phyloP scores from a whole-genome alignment of 2,888 invertebrate genomes.

The Molorchus minor region DNA sequence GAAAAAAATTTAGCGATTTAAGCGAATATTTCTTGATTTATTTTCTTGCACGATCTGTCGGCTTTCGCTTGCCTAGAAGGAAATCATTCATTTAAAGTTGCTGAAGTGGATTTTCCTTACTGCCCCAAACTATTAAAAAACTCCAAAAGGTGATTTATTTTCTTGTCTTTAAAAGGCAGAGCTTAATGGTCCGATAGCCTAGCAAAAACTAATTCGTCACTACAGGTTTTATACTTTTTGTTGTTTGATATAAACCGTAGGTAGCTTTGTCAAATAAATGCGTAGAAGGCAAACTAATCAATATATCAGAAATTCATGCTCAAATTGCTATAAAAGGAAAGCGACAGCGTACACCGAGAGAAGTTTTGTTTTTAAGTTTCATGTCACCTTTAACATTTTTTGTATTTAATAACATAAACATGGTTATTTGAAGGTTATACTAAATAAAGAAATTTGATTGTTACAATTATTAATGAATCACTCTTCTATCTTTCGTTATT shows the following conservation, averaged over 20 bases:
- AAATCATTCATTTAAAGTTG: constrained; percentile 21
- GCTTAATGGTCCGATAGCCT: constrained; percentile 15
- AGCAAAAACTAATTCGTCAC: constrained; percentile 22
- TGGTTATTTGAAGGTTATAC: too few species aligned
- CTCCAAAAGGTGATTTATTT: constrained; percentile 22
- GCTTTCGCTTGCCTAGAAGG: background rate
- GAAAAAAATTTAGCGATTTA: constrained; percentile 1
- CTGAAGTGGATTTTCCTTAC: constrained; percentile 6
- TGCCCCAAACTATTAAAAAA: constrained; percentile 13
- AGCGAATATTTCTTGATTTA: constrained; percentile 9
- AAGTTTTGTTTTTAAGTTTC: too few species aligned
- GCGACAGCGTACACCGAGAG: too few species aligned
- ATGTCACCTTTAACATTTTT: too few species aligned
- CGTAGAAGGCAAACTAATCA: too few species aligned
- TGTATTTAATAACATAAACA: too few species aligned
- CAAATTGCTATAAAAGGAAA: too few species aligned
- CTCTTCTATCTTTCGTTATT: too few species aligned
- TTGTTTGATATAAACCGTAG: background rate
- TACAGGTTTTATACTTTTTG: background rate
- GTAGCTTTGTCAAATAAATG: too few species aligned
- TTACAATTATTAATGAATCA: too few species aligned
- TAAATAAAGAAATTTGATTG: too few species aligned
- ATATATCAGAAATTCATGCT: too few species aligned
- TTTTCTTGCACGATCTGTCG: constrained; percentile 12
- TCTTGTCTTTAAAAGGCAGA: constrained; percentile 18